Conservation (phyloP, 2,113 vertebrate species). For the Thamnophis sirtalis region DNA sequence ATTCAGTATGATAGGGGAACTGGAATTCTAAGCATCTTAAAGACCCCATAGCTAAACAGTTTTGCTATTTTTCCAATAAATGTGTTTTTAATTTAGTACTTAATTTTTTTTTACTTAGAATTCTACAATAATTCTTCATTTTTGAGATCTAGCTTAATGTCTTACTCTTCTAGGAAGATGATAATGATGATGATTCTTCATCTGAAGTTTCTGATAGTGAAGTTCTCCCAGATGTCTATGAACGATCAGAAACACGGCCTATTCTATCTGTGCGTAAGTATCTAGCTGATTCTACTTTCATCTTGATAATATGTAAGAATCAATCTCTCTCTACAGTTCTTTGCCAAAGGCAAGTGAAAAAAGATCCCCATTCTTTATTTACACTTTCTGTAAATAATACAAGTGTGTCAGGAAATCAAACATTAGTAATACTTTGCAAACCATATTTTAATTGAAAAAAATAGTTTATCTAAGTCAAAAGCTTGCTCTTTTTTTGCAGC, state of each 20-base stretch:
- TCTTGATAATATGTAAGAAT: background rate
- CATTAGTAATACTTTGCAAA: background rate
- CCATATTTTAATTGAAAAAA: background rate
- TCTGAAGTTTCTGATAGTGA: constrained; percentile 88
- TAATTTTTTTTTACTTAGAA: constrained; percentile 1
- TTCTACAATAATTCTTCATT: background rate
- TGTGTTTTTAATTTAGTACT: background rate
- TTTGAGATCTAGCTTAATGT: background rate
- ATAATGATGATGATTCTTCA: constrained; percentile 74
- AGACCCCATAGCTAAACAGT: background rate
- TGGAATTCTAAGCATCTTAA: rapidly evolving
- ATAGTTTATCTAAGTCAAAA: background rate
- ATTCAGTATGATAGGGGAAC: background rate
- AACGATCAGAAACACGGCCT: constrained; percentile 82
- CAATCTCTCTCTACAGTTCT: background rate
- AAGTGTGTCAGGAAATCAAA: background rate
- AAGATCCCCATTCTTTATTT: background rate
- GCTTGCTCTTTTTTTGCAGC: background rate
- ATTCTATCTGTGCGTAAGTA: constrained; percentile 93
- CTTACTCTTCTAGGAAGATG: constrained; percentile 63
- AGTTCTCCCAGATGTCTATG: constrained; percentile 69
- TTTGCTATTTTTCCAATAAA: background rate
- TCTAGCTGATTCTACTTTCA: background rate
- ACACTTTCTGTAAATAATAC: background rate
- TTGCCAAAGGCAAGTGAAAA: background rate